These are phyloP conservation scores for Cheiracanthium punctorium DNA, from an alignment of 2,888 invertebrate species.

Conservation along the genomic window DNA sequence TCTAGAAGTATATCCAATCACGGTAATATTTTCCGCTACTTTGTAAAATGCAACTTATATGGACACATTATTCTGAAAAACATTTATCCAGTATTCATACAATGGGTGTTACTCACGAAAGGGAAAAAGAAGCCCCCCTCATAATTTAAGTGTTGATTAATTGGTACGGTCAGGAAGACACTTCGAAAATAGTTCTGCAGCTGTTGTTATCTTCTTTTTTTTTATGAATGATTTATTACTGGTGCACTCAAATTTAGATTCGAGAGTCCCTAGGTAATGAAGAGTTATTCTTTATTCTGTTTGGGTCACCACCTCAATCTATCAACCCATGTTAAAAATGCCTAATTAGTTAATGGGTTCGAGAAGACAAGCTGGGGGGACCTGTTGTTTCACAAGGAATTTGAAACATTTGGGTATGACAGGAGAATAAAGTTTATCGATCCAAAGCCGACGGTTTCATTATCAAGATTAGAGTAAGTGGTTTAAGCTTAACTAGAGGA, in stretches of 20 bases:
- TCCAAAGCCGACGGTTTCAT: neutral
- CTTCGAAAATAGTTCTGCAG: neutral
- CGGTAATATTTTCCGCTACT: no score
- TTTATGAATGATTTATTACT: neutral
- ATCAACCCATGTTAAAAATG: neutral
- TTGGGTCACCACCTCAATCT: neutral
- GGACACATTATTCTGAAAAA: no score
- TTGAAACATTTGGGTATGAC: constrained; percentile 1
- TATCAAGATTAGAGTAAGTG: neutral
- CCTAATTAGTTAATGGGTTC: neutral
- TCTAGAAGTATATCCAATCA: no score
- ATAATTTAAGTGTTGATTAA: neutral
- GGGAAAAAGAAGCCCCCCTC: no score
- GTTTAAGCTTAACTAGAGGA: no score
- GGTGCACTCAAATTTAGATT: neutral
- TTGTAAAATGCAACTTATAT: no score
- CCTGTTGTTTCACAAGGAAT: neutral
- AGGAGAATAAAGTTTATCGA: neutral
- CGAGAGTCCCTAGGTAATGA: neutral
- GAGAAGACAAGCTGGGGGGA: neutral
- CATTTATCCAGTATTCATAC: no score
- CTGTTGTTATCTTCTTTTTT: neutral
- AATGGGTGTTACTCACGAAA: no score
- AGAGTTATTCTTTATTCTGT: neutral
- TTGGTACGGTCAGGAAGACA: neutral